A percentile compares a stretch with the other conserved stretches of the same genome.
Conservation (phyloP, 2,113 vertebrate species). For the Laterallus jamaicensis region DNA sequence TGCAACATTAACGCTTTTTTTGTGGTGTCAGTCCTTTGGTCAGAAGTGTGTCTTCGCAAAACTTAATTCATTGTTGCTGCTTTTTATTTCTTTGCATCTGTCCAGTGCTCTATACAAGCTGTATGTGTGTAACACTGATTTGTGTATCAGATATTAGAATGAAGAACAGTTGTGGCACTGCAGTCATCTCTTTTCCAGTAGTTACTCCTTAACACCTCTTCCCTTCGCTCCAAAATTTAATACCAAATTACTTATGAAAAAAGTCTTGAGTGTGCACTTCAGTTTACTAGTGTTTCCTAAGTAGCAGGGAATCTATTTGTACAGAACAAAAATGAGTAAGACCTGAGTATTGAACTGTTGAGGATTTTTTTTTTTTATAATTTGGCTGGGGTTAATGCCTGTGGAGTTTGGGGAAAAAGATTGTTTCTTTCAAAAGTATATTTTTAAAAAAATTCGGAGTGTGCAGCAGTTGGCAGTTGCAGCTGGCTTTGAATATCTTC, state of each 20-base stretch:
- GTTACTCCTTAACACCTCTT: neutral
- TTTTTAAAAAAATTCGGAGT: neutral
- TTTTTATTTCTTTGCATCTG: slow-evolving; percentile 29
- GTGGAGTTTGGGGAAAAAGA: neutral
- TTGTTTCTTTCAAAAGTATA: neutral
- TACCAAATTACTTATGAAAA: neutral
- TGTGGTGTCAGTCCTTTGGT: neutral
- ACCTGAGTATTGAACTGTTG: neutral
- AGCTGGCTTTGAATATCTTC: neutral
- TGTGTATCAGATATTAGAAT: neutral
- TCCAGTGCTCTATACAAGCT: neutral
- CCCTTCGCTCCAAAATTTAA: neutral
- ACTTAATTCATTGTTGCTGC: neutral
- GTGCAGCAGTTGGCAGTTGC: neutral
- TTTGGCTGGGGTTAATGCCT: neutral
- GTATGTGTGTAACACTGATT: neutral
- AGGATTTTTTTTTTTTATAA: neutral
- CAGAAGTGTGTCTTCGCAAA: neutral
- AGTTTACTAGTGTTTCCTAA: neutral
- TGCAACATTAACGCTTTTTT: neutral
- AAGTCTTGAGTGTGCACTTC: neutral
- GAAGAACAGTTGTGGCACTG: neutral
- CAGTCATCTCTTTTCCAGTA: neutral
- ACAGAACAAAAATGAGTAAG: neutral
- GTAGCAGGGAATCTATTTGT: neutral